A percentile compares a stretch with the other conserved stretches of the same genome.
These are phyloP conservation scores for Paraescarpia echinospica DNA, from an alignment of 1,140 invertebrate species.

Conservation along the genomic window DNA sequence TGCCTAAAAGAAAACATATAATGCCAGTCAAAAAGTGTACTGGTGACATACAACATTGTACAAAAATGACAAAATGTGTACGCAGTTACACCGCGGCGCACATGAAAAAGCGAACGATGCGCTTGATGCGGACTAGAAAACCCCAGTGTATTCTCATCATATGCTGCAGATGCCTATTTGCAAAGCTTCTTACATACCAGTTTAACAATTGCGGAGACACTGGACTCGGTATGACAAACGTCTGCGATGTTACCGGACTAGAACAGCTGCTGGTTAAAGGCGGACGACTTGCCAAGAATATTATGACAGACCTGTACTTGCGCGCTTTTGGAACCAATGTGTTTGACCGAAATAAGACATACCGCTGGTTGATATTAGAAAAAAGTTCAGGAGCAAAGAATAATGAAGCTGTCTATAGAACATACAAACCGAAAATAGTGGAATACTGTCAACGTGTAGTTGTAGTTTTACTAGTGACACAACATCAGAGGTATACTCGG, in stretches of 20 bases:
- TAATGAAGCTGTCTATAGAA: background rate
- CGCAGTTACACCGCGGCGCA: background rate
- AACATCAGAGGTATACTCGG: background rate
- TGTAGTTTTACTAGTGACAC: background rate
- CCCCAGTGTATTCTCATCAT: no score
- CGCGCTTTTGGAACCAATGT: background rate
- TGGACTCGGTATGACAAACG: background rate
- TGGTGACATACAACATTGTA: background rate
- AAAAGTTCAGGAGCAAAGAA: background rate
- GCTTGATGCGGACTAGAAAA: background rate
- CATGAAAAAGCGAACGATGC: background rate
- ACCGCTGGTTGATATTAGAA: background rate
- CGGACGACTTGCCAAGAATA: no score
- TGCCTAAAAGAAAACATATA: background rate
- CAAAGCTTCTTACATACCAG: no score
- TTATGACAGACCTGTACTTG: background rate
- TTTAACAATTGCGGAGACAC: no score
- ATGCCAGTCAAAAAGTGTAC: slow-evolving; percentile 5
- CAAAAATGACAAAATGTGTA: background rate
- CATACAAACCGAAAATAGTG: no score
- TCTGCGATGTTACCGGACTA: background rate
- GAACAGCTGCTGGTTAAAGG: background rate
- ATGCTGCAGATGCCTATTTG: no score
- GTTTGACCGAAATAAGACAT: background rate
- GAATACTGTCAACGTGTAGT: no score